A percentile compares a stretch with the other conserved stretches of the same genome.
phyloP scores from a whole-genome alignment of 2,113 vertebrate genomes.

The Pteruthius melanotis region DNA sequence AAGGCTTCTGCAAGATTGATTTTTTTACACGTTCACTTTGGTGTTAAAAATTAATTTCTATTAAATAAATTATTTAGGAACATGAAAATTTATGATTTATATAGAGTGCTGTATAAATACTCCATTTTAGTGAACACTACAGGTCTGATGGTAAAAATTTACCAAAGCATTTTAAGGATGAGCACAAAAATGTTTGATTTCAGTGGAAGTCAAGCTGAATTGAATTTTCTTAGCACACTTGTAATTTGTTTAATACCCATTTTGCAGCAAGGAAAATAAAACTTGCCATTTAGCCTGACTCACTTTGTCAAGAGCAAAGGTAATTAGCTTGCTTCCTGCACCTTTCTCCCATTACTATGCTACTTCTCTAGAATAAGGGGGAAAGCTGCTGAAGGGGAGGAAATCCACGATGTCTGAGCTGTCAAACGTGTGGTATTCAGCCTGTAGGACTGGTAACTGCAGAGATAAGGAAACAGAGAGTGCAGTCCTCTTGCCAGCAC shows the following conservation, averaged over 20 bases:
- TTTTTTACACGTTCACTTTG: background rate
- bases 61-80: background rate
- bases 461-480: background rate
- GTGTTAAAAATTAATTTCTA: background rate
- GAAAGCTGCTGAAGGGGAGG: background rate
- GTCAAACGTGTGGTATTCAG: background rate
- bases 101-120: background rate
- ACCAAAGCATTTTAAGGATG: background rate
- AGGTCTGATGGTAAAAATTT: background rate
- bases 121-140: background rate
- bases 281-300: background rate
- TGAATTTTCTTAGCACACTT: background rate
- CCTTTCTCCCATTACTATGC: background rate
- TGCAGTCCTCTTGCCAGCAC: accelerated
- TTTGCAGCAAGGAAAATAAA: background rate
- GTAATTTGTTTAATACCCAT: background rate
- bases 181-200: background rate
- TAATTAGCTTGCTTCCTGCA: background rate
- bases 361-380: background rate
- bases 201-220: background rate
- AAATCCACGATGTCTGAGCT: background rate
- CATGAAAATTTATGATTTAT: background rate
- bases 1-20: background rate
- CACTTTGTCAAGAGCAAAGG: background rate
- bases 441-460: background rate